Evolutionary conservation across 2,888 invertebrate species (phyloP), one percentile per base, ranked within the genome.

Genomic region (Sericinus montela): DNA sequence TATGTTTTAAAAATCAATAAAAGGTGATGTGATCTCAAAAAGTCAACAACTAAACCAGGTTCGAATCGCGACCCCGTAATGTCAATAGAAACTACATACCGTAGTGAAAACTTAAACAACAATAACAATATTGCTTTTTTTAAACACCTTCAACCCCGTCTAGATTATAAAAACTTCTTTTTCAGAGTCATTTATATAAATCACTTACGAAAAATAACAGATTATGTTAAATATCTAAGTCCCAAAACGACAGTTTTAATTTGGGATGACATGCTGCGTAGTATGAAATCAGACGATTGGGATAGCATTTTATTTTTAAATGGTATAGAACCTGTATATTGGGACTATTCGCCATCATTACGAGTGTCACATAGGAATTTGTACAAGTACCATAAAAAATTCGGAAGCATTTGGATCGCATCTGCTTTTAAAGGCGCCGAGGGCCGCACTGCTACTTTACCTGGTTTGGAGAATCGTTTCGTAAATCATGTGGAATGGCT

Each of bases 391-490:
- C 73, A 75, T 30, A 65, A 58, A 19, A 65, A 62, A 8, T 97
- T 96, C 74, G 80, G 89, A 1, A 89, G 90, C 30, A 81, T 96
- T 15, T 96, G 96, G 95, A 89, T 94, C 36, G 96, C 95, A 0
- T 93, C 95, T 51, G 96, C 97, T 0, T 97, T 93, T 67, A 97
- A 97, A 86, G 97, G 96, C 0, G 93, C 93, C 0, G 92, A 92
- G 38, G 91, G 91, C 0, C 67, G 69, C 0, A 75, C 75, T 3
- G 80, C 89, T 47, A 85, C 86, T 14, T 68, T 91, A 0, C 91
- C 93, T 0, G 81, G 91, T 51, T 75, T 92, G 1, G 80, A 77
- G 1, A 88, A 92, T 44, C 94, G 96, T 63, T 80, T 94, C 44
- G 86, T 90, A 43, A 97, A 96, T 69, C 92, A 95, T 68, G 84